phyloP scores from a whole-genome alignment of 2,113 vertebrate genomes.

The Sceloporus tristichus region DNA sequence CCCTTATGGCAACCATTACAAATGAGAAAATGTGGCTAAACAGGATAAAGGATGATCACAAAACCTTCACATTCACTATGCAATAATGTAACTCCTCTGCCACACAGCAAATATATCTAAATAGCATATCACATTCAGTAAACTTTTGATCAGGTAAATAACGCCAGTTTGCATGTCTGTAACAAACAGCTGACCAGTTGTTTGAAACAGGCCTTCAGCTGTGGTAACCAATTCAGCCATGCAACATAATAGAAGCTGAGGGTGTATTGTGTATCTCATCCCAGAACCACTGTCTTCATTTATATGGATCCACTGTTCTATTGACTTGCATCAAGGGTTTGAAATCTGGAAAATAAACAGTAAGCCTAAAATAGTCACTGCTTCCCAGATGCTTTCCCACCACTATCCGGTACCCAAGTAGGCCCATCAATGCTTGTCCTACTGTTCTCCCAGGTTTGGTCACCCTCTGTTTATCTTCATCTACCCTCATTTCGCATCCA shows the following conservation, averaged over 20 bases:
- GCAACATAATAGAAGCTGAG: neutral
- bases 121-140: neutral
- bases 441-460: neutral
- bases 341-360: neutral
- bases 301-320: neutral
- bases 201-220: neutral
- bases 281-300: neutral
- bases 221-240: neutral
- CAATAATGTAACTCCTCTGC: neutral
- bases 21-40: slow-evolving; percentile 52
- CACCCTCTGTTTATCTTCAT: neutral
- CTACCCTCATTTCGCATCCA: neutral
- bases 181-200: accelerated
- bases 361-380: neutral
- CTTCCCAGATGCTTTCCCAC: neutral
- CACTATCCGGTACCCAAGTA: neutral
- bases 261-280: neutral
- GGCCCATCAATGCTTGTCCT: neutral
- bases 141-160: neutral
- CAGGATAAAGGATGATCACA: slow-evolving; percentile 33
- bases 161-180: neutral
- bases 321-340: neutral
- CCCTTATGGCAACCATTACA: slow-evolving; percentile 26
- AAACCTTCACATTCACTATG: neutral
- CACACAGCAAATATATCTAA: neutral